phyloP scores from a whole-genome alignment of 2,797 vertebrate genomes.

The Hirundo rustica region DNA sequence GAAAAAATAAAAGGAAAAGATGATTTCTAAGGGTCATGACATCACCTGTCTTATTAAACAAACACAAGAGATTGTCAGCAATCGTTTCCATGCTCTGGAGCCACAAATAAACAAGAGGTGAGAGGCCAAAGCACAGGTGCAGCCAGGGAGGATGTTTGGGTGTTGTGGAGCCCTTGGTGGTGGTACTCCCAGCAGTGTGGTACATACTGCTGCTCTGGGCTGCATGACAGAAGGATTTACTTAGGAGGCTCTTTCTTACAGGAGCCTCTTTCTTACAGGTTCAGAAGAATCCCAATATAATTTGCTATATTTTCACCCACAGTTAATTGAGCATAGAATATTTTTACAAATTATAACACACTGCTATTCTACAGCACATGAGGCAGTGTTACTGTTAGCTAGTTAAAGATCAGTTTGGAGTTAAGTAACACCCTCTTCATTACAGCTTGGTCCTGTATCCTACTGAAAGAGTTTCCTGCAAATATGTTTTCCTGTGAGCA shows the following conservation, averaged over 20 bases:
- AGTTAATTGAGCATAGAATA: neutral
- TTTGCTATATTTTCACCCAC: neutral
- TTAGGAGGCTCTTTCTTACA: neutral
- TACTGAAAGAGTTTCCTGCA: neutral
- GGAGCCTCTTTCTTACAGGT: neutral
- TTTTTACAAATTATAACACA: neutral
- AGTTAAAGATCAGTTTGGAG: neutral
- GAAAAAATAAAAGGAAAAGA: slow-evolving; percentile 11
- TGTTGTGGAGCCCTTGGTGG: neutral
- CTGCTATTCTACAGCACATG: neutral
- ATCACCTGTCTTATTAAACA: neutral
- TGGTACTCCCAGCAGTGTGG: neutral
- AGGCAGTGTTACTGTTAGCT: neutral
- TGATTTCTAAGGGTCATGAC: neutral
- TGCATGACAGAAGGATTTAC: neutral
- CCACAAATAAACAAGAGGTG: neutral
- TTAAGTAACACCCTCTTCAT: neutral
- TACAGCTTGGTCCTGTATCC: neutral
- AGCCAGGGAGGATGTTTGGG: neutral
- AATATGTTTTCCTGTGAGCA: neutral
- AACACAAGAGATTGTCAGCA: neutral
- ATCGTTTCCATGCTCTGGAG: neutral
- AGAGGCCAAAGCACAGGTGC: neutral
- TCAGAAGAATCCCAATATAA: neutral
- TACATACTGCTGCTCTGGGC: neutral